phyloP scores from a whole-genome alignment of 1,140 invertebrate species.

The Pomacea maculata region DNA sequence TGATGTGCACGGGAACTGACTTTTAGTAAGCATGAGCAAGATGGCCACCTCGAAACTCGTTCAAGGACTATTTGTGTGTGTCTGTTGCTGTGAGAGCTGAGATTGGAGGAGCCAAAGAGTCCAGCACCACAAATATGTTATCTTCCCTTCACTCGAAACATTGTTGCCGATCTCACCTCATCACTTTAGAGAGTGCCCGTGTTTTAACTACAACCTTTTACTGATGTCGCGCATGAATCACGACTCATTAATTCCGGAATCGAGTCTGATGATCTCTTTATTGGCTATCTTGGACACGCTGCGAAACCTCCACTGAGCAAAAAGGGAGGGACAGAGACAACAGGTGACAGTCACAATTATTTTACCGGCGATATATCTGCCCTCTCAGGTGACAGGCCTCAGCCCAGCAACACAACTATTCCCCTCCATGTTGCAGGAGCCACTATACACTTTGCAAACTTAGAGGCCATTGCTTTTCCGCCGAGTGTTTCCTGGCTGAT shows the following conservation, averaged over 20 bases:
- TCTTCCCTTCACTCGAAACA: not conserved
- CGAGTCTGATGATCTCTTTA: not conserved
- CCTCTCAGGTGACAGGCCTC: not conserved
- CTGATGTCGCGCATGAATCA: not conserved
- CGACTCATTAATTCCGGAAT: not conserved
- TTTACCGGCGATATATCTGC: not conserved
- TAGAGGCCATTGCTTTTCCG: too few species aligned
- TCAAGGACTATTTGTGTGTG: not conserved
- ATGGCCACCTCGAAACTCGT: not conserved
- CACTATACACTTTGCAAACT: too few species aligned
- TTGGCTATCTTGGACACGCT: too few species aligned
- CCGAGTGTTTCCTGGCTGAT: too few species aligned
- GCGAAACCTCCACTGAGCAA: not conserved
- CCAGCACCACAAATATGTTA: not conserved
- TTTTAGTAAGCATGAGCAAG: not conserved
- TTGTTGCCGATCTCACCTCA: not conserved
- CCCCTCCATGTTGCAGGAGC: not conserved
- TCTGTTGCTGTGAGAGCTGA: too few species aligned
- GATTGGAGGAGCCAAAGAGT: not conserved
- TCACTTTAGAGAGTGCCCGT: not conserved
- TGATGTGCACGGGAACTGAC: not conserved
- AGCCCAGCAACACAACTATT: not conserved
- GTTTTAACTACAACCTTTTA: not conserved
- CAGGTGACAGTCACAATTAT: not conserved
- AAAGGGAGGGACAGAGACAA: not conserved